Conservation (phyloP, 2,888 invertebrate genomes). For the Abscondita cerata region DNA sequence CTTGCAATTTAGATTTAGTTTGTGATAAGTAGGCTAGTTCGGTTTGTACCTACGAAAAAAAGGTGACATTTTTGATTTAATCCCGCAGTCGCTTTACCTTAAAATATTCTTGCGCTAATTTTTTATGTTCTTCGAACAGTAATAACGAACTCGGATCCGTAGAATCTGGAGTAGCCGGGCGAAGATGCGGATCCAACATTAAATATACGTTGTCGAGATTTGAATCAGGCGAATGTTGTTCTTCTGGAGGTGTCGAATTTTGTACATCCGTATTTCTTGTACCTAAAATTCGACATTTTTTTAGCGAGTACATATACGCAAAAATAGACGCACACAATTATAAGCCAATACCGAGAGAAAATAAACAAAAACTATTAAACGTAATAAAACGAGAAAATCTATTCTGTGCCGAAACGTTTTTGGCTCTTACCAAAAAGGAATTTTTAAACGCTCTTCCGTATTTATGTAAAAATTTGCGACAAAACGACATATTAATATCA, state of each 20-base stretch:
- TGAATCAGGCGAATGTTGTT: constrained; percentile 55
- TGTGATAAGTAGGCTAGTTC: constrained; percentile 83
- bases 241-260: constrained; percentile 46
- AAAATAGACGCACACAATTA: not conserved
- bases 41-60: constrained; percentile 75
- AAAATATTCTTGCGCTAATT: constrained; percentile 87
- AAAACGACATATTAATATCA: constrained; percentile 4
- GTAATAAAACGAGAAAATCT: constrained; percentile 20
- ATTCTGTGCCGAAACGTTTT: constrained; percentile 25
- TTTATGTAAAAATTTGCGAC: constrained; percentile 29
- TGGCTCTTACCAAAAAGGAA: constrained; percentile 32
- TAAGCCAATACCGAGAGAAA: too few relatives aligned
- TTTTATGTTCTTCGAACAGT: constrained; percentile 88
- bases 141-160: constrained; percentile 78
- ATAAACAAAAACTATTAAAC: constrained; percentile 10
- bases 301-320: not conserved
- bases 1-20: constrained; percentile 77
- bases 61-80: not conserved
- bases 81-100: constrained; percentile 62
- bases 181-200: constrained; percentile 80
- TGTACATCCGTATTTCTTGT: constrained; percentile 49
- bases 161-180: constrained; percentile 85
- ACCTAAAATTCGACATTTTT: constrained; percentile 35
- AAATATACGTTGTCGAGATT: constrained; percentile 75
- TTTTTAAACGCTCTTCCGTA: constrained; percentile 34